Evolutionary conservation across 2,888 invertebrate species (phyloP).

Genomic region (Dryocosmus kuriphilus): DNA sequence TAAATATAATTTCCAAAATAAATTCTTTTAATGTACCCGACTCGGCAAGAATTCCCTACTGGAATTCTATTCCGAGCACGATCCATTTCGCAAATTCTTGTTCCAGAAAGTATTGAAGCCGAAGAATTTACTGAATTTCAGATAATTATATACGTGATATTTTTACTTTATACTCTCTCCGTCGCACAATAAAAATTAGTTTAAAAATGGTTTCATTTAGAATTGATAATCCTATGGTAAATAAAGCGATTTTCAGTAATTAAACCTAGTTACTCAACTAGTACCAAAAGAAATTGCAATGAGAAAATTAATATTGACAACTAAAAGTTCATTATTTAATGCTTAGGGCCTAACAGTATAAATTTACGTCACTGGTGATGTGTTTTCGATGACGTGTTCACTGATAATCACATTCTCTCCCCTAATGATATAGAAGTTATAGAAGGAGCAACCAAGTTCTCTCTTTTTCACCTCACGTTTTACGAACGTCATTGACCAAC

Average conservation of each 20-base stretch:
- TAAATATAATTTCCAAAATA: constrained; percentile 4
- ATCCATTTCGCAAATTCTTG: constrained; percentile 10
- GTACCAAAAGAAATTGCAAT: neutral
- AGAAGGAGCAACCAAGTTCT: neutral
- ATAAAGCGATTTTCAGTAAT: no score
- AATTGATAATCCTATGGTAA: neutral
- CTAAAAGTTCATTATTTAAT: neutral
- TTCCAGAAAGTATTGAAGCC: neutral
- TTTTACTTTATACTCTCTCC: neutral
- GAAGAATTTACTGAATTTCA: neutral
- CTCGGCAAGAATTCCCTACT: neutral
- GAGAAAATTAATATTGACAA: neutral
- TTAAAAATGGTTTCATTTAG: no score
- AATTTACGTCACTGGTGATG: neutral
- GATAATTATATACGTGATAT: neutral
- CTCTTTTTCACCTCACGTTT: neutral
- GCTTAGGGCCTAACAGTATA: neutral
- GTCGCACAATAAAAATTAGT: neutral
- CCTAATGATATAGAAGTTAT: neutral
- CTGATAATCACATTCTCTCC: neutral
- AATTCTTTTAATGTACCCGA: neutral
- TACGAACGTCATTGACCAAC: neutral
- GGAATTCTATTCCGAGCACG: constrained; percentile 3
- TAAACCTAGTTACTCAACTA: no score
- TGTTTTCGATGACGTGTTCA: neutral